Conservation (phyloP, 2,113 vertebrate species). For the Eleginops maclovinus region DNA sequence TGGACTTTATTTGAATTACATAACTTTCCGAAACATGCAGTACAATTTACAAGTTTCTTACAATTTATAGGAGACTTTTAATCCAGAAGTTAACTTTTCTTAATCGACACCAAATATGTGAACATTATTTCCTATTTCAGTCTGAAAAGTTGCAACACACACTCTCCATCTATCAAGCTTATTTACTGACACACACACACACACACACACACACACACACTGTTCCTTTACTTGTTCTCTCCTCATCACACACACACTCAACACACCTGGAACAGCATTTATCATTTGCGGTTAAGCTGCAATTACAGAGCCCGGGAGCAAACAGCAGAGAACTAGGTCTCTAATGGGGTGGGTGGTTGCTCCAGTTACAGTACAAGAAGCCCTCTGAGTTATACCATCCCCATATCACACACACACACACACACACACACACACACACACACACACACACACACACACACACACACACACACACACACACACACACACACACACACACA, state of each 20-base stretch:
- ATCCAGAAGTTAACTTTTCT: not conserved
- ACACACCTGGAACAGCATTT: conserved; percentile 74
- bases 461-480: conserved; percentile 11
- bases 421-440: conserved; percentile 2
- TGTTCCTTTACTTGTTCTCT: no score
- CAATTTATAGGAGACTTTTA: not conserved
- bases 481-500: not conserved
- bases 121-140: no score
- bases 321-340: conserved; percentile 51
- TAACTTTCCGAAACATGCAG: not conserved
- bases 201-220: conserved; percentile 10
- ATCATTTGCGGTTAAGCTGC: conserved; percentile 73
- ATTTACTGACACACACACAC: not conserved
- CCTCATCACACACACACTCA: not conserved
- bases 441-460: not conserved
- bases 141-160: no score
- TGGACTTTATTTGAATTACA: not conserved
- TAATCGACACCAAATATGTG: no score
- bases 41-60: no score
- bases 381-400: conserved; percentile 33
- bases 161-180: no score
- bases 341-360: conserved; percentile 51
- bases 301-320: conserved; percentile 71
- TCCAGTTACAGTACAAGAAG: conserved; percentile 51
- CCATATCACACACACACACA: not conserved